phyloP scores from a whole-genome alignment of 2,797 vertebrate species.

The Melanotaenia maccullochi region DNA sequence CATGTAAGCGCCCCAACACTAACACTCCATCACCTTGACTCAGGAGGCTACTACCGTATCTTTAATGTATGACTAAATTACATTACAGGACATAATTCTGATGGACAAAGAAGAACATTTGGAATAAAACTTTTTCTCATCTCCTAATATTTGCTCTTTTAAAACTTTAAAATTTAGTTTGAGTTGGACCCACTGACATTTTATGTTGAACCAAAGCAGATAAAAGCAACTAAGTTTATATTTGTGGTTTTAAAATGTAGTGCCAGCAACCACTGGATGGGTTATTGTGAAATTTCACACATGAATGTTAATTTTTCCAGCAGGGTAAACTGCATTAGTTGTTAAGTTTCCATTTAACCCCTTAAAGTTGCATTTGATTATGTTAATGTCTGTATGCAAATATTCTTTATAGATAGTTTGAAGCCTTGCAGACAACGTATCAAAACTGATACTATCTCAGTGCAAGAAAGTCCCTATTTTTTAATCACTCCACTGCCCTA shows the following conservation, averaged over 20 bases:
- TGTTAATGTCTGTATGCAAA: too few relatives aligned
- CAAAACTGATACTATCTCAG: too few relatives aligned
- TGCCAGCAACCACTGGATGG: neutral
- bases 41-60: too few relatives aligned
- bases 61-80: too few relatives aligned
- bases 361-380: too few relatives aligned
- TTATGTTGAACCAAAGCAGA: neutral
- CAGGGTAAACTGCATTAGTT: neutral
- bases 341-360: too few relatives aligned
- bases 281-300: neutral
- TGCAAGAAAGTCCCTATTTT: neutral
- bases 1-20: slow-evolving; percentile 8
- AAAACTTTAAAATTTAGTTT: neutral
- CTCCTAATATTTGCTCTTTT: neutral
- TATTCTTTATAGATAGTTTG: too few relatives aligned
- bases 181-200: neutral
- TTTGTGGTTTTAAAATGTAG: neutral
- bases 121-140: neutral
- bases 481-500: slow-evolving; percentile 27
- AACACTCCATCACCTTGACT: neutral
- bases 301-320: slow-evolving; percentile 1
- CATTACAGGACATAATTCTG: neutral
- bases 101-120: neutral
- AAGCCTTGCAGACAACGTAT: neutral
- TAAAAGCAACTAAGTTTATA: neutral